These are phyloP conservation scores for Geococcyx californianus DNA, from an alignment of 2,113 vertebrate genomes.

Conservation along the genomic window DNA sequence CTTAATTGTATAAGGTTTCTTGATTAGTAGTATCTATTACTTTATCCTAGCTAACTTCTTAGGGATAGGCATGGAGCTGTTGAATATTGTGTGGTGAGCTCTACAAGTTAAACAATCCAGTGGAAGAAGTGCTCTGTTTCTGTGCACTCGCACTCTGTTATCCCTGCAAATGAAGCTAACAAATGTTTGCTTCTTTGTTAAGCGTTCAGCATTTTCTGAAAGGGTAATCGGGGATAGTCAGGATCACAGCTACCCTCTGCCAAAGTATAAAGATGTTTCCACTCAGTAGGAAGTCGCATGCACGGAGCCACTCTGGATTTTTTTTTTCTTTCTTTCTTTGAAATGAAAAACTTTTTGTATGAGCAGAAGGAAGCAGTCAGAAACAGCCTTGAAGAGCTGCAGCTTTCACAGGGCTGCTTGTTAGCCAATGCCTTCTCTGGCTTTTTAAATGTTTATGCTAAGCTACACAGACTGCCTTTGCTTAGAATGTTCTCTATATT, in stretches of 20 bases:
- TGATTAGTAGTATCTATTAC: background rate
- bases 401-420: background rate
- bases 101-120: accelerated
- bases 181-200: background rate
- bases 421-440: background rate
- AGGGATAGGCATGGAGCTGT: accelerated
- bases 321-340: background rate
- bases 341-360: background rate
- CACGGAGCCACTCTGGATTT: background rate
- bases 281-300: background rate
- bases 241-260: background rate
- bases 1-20: background rate
- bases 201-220: background rate
- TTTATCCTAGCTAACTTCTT: background rate
- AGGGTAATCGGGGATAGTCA: background rate
- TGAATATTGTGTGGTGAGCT: background rate
- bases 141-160: accelerated
- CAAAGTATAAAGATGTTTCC: background rate
- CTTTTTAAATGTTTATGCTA: background rate
- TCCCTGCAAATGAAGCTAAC: background rate
- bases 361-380: background rate
- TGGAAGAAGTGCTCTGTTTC: accelerated
- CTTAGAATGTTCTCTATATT: background rate
- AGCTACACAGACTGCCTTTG: background rate
- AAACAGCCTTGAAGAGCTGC: background rate